Evolutionary conservation across 2,113 vertebrate genomes (phyloP), one percentile per base, ranked within the genome.

Genomic region (Haplochromis burtoni): DNA sequence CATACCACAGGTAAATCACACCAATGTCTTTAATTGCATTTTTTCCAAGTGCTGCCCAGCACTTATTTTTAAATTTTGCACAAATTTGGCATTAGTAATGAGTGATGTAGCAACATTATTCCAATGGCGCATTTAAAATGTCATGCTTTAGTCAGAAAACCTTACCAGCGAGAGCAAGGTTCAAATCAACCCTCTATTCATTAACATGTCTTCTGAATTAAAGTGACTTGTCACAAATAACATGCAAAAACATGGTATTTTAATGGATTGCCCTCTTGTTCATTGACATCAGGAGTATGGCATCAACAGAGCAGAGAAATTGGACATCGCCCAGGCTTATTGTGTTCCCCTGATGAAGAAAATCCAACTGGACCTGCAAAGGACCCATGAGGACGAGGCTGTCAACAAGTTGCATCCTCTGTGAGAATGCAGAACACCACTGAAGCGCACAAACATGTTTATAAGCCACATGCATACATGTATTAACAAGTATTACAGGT

Each of bases 371-470:
- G 99, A 99, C 93, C 95, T 99, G 66, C 98, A 99, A 93, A 98
- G 99, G 95, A 99, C 98, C 19, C 99, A 99, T 7, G 99, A 99
- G 93, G 99, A 99, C 33, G 98, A 99, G 91, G 98, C 99, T 33
- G 99, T 99, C 86, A 99, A 99, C 97, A 99, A 99, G 90, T 97
- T 99, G 16, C 99, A 99, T 91, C 99, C 98, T 2, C 95, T 99
- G 99, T 97, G 92, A 96, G 96, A 66, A 33, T 8, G 2, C 5
- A n/a, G 57, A 10, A 55, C n/a, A 7, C 26, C 16, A 4, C 26
- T 21, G 14, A 68, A 71, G 5, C 80, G 4, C 63, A 11, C 51
- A 71, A 83, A 73, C 76, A 54, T 26, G 21, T 61, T 73, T 51
- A 49, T 31, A 51, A 24, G 6, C 31, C 11, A 14, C 5, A 12